Evolutionary conservation across 37 sponge, comb jelly and placozoan species (phyloP), one percentile per base, ranked within the genome.

Genomic region (Axinella damicornis): DNA sequence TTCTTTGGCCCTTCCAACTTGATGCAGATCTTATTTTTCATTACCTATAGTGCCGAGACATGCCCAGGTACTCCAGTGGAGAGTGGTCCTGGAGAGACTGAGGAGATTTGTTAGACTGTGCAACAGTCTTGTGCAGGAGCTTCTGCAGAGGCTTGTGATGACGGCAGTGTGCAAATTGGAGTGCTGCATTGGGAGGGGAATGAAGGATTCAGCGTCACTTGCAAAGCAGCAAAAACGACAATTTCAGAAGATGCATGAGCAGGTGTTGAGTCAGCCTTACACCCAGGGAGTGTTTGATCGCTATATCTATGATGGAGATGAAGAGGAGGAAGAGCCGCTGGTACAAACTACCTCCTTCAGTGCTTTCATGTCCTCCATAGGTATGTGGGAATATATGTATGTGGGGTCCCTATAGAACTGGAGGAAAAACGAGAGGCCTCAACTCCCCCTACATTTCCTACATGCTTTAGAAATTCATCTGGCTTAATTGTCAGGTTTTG

Each of bases 71-170:
- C 77, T 84, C 0, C 59, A 76, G 36, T 84, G 85, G 76, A 66
- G 85, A 18, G 30, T 18, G 11, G 27, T 33, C 9, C 35, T 75
- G 54, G 55, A 75, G n/a, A 70, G 34, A 25, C 69, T 84, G 35
- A 34, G 25, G 11, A 46, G 85, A 25, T 76, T 84, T 75, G 68
- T 46, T 25, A n/a, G 31, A n/a, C 25, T 76, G 27, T 84, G 85
- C 39, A 38, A 63, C 24, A 34, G 32, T 28, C 25, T 84, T 22
- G 55, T 84, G 11, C 19, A 76, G n/a, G 25, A 65, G 21, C n/a
- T 84, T 27, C 77, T 84, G 27, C 85, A 84, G 24, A 32, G 57
- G 25, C 37, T 84, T 40, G 85, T 84, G 22, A 53, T 75, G 37
- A 69, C 66, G 57, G 76, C 85, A 15, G 6, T 84, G 16, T 17